These are phyloP conservation scores for Sparus aurata DNA, from an alignment of 2,797 vertebrate species.

Conservation along the genomic window DNA sequence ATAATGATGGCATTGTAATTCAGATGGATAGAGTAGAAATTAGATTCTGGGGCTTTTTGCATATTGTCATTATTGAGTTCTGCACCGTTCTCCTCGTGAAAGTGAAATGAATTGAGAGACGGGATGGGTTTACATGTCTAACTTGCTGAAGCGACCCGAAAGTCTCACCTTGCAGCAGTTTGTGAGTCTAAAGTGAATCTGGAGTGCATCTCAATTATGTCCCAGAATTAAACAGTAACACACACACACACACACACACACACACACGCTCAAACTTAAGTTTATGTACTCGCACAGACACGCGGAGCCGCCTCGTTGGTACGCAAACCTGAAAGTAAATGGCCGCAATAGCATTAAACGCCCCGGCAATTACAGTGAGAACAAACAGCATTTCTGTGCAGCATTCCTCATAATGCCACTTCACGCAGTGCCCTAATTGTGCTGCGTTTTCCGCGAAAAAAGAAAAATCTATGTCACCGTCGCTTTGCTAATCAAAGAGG, in stretches of 20 bases:
- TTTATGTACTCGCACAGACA: neutral
- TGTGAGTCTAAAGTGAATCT: conserved; percentile 48
- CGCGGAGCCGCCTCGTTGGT: conserved; percentile 35
- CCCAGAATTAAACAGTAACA: conserved; percentile 27
- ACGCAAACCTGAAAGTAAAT: conserved; percentile 49
- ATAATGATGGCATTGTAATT: conserved; percentile 83
- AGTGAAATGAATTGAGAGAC: conserved; percentile 71
- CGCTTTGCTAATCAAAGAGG: conserved; percentile 56
- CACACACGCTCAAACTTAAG: too few species aligned
- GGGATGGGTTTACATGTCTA: conserved; percentile 54
- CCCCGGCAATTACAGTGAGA: conserved; percentile 53
- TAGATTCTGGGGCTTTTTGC: conserved; percentile 75
- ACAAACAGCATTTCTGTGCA: conserved; percentile 62
- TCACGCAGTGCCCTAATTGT: conserved; percentile 53
- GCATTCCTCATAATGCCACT: conserved; percentile 62
- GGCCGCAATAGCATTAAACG: conserved; percentile 66
- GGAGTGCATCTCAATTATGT: conserved; percentile 59
- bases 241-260: neutral
- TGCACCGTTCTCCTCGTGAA: conserved; percentile 60
- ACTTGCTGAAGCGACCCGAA: conserved; percentile 46
- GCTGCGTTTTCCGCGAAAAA: conserved; percentile 24
- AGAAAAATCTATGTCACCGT: conserved; percentile 51
- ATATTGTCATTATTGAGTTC: conserved; percentile 77
- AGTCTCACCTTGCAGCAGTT: conserved; percentile 61
- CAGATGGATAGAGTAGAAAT: conserved; percentile 80